Percentiles rank a stretch among this genome's conserved stretches.
phyloP scores from a whole-genome alignment of 2,113 vertebrate genomes.

The Malurus melanocephalus region DNA sequence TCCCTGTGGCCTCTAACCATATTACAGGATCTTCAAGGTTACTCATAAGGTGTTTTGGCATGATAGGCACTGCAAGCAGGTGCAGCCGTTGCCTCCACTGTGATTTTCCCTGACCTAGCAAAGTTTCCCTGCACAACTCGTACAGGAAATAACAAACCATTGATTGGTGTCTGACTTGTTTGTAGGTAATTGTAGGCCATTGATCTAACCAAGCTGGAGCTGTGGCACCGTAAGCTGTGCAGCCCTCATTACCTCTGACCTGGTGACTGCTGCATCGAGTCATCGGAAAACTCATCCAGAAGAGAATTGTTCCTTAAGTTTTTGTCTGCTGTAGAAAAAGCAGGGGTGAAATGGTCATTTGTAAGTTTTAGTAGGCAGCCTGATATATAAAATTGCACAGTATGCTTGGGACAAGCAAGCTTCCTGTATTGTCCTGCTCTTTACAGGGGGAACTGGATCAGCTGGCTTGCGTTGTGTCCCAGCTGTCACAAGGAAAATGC shows the following conservation, averaged over 20 bases:
- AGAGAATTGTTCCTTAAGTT: conserved; percentile 29
- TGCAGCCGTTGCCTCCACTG: conserved; percentile 56
- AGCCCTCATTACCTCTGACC: conserved; percentile 69
- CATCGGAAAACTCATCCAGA: conserved; percentile 52
- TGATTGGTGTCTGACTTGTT: conserved; percentile 78
- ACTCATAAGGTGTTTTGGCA: conserved; percentile 48
- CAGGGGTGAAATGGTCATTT: conserved; percentile 33
- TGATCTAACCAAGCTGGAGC: conserved; percentile 68
- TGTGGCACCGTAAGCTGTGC: conserved; percentile 38
- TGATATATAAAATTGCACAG: background rate
- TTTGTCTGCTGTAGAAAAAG: conserved; percentile 41
- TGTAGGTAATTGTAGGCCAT: conserved; percentile 79
- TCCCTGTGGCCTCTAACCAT: conserved; percentile 31
- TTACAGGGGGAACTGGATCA: conserved; percentile 53
- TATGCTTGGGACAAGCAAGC: background rate
- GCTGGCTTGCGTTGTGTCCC: conserved; percentile 56
- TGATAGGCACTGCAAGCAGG: conserved; percentile 43
- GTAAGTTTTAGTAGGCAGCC: background rate
- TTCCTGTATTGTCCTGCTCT: conserved; percentile 34
- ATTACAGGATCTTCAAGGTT: conserved; percentile 38
- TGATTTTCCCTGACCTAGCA: conserved; percentile 59
- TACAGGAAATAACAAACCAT: conserved; percentile 72
- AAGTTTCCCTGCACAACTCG: conserved; percentile 67
- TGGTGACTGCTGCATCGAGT: conserved; percentile 32
- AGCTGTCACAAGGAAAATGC: conserved; percentile 63